Percentiles rank a stretch among this genome's conserved stretches.
Evolutionary conservation across 2,113 vertebrate genomes (phyloP).

Genomic region (Stegostoma tigrinum): DNA sequence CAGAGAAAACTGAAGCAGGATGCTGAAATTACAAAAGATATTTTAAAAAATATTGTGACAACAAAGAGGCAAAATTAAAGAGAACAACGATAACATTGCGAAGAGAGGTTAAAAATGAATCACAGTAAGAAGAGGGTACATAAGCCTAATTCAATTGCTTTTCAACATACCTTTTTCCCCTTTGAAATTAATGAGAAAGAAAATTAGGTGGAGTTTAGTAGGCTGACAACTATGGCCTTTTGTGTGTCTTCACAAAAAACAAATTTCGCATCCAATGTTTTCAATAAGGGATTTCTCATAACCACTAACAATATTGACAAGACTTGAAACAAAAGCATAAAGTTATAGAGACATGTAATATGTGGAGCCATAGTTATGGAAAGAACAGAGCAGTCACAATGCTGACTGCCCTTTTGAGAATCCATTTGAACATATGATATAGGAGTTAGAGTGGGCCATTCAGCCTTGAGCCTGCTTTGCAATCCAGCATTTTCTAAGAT

Average conservation of each 20-base stretch:
- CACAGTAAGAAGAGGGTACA: neutral
- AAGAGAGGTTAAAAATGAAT: neutral
- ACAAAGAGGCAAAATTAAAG: neutral
- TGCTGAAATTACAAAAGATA: neutral
- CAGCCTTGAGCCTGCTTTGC: too few species aligned
- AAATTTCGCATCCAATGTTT: neutral
- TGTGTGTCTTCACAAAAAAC: neutral
- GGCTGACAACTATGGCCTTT: neutral
- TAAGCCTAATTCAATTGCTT: neutral
- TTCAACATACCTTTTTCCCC: neutral
- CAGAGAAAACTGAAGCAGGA: neutral
- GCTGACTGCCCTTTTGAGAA: neutral
- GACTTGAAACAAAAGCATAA: too few species aligned
- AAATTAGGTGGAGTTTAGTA: neutral
- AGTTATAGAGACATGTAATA: too few species aligned
- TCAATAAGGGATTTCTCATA: neutral
- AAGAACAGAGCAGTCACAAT: neutral
- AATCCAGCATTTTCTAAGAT: too few species aligned
- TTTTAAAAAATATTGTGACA: neutral
- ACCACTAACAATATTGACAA: too few species aligned
- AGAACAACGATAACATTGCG: neutral
- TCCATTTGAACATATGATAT: too few species aligned
- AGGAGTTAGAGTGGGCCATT: too few species aligned
- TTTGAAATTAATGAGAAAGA: neutral
- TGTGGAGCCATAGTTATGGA: too few species aligned